Conservation (phyloP, 2,888 invertebrate genomes). For the Hecatera dysodea region DNA sequence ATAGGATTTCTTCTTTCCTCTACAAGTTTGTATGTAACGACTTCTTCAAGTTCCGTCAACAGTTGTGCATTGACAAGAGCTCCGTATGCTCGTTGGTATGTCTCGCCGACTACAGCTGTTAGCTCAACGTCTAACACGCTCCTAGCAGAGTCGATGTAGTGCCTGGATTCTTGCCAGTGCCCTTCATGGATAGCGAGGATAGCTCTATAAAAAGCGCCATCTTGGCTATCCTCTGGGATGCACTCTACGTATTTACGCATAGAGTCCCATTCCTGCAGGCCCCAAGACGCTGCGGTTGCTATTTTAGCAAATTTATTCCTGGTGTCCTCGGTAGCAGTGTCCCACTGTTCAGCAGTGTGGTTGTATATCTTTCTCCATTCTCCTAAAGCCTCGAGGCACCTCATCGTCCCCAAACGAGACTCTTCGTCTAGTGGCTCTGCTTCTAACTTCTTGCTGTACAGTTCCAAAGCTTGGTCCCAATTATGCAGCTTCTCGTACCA, state of each 20-base stretch:
- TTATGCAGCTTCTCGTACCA: conserved; percentile 99
- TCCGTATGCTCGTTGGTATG: conserved; percentile 98
- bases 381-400: conserved; percentile 98
- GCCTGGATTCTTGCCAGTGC: conserved; percentile 93
- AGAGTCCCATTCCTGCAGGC: conserved; percentile 97
- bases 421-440: conserved; percentile 93
- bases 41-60: conserved; percentile 99
- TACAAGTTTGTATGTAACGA: conserved; percentile 98
- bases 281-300: conserved; percentile 99
- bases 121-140: conserved; percentile 98
- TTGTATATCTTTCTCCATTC: conserved; percentile 98
- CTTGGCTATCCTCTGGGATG: conserved; percentile 97
- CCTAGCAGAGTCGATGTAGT: conserved; percentile 97
- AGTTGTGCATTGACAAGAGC: conserved; percentile 99
- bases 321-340: conserved; percentile 87
- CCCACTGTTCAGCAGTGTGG: conserved; percentile 93
- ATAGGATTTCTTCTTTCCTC: conserved; percentile 96
- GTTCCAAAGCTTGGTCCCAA: conserved; percentile 98
- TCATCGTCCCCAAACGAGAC: conserved; percentile 98
- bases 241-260: conserved; percentile 97
- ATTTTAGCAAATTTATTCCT: conserved; percentile 94
- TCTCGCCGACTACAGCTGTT: conserved; percentile 98
- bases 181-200: conserved; percentile 97
- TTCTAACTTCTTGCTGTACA: conserved; percentile 95
- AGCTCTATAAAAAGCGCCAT: conserved; percentile 98